Base-by-base conservation (phyloP, 2,797 vertebrate genomes). In the Typhlichthys eigenmanni region DNA sequence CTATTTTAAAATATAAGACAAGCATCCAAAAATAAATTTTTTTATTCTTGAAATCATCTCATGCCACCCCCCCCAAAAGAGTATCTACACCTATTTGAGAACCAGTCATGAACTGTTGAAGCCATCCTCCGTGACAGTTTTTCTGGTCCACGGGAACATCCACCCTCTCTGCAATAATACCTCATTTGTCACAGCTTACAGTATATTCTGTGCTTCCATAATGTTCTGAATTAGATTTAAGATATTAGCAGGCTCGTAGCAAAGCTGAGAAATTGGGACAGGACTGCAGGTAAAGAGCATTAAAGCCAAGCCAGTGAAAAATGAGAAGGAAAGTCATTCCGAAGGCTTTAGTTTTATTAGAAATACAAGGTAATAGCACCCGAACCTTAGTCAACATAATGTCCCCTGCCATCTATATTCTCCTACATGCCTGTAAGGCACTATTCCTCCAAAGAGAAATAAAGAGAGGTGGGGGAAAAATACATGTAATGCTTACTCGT, bases 301-400 rank as follows among this genome's bases (percentile, higher is more conserved):
- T 78, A 72, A 80, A 82, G 82, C 86, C 88, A 87, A 82, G 82
- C 86, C 88, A 87, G 87, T 90, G 86, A 91, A 90, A 90, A 89
- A 89, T 80, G 76, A 85, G 76, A 70, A 24, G 24, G 59, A 79
- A 76, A 83, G 84, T 85, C 82, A 78, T 88, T 82, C 70, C 80
- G 74, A 71, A 80, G 79, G 77, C 78, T 86, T 87, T 75, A 73
- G 70, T 86, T 87, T 88, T 84, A 91, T 90, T 91, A 88, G 83
- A 87, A 90, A 90, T 90, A 87, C 82, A 87, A 85, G 86, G 72
- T 87, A 88, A 91, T 85, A 50, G 80, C 78, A 75, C 78, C 78
- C 72, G 85, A 87, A 90, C 84, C 88, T 87, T 81, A 85, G 85
- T 89, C 84, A 89, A 82, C 74, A 78, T 89, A 91, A 92, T 91